Evolutionary conservation across 2,797 vertebrate genomes (phyloP), one percentile per base, ranked within the genome.

Genomic region (Psittacula echo): DNA sequence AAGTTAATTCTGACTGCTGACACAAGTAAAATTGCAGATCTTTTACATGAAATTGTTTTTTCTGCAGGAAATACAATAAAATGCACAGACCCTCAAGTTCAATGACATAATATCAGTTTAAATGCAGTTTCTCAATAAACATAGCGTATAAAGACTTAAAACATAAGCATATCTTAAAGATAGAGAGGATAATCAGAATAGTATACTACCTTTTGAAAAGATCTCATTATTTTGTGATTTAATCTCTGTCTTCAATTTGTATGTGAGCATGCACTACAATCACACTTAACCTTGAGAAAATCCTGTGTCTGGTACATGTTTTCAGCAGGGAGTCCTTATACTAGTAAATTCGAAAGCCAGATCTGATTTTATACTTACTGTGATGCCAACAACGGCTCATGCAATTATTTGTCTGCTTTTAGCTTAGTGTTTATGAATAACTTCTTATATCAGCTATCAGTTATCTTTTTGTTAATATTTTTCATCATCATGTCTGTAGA

Each of bases 201-300:
- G 86, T 78, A 93, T 32, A 90, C 53, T 89, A 66, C 58, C 68
- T 95, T 87, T 71, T 88, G 60, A 95, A 93, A 91, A 88, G 29
- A 87, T 81, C 77, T 95, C 77, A 95, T 89, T 90, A 96, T 84
- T 94, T 94, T 93, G 32, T 78, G 77, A 97, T 92, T 96, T 96
- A 96, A 65, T 93, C 73, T 89, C 94, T 79, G 68, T 66, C 84
- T 93, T 44, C 72, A 66, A 86, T 81, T 94, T 94, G 71, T 91
- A 67, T 95, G 79, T 86, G 82, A 75, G 60, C 21, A 61, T 27
- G 60, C 13, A 27, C 60, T 94, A 87, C 87, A 96, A 95, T 93
- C 88, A 88, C 71, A 92, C 95, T 96, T 96, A 96, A 96, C 90
- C 96, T 97, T 95, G 84, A 93, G 30, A 92, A 95, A 97, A 96